phyloP scores from a whole-genome alignment of 2,797 vertebrate species.

The Microhierax caerulescens region DNA sequence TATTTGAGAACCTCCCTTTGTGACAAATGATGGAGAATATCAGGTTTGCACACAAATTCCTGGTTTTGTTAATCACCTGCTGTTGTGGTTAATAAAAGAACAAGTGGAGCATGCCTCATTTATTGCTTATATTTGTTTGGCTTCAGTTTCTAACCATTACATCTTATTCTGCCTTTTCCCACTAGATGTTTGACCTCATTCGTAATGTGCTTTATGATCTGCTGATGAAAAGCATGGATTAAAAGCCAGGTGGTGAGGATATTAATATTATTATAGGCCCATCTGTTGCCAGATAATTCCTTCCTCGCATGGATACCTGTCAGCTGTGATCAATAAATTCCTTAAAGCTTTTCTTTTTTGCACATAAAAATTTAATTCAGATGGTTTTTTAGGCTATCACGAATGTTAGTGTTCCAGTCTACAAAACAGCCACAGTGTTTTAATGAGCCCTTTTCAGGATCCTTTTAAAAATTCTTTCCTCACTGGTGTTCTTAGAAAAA shows the following conservation, averaged over 20 bases:
- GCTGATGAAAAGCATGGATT: background rate
- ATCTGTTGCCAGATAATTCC: background rate
- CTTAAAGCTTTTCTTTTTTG: background rate
- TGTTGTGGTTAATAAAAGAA: background rate
- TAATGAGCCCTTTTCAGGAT: background rate
- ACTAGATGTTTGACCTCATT: background rate
- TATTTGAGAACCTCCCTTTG: background rate
- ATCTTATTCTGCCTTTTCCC: background rate
- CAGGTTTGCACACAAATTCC: background rate
- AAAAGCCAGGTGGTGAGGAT: background rate
- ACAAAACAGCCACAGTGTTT: background rate
- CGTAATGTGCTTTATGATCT: background rate
- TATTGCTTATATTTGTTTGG: background rate
- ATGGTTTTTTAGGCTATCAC: background rate
- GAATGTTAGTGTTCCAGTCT: background rate
- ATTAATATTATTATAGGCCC: constrained; percentile 19
- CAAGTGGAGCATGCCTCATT: background rate
- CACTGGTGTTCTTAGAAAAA: background rate
- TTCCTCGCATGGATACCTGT: background rate
- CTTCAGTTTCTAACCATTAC: background rate
- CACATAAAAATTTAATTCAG: background rate
- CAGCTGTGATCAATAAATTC: constrained; percentile 1
- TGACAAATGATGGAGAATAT: background rate
- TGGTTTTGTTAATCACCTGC: background rate
- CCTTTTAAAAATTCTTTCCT: background rate